Percentiles rank a stretch among this genome's conserved stretches.
These are phyloP conservation scores for Thymelicus sylvestris DNA, from an alignment of 2,888 invertebrate species.

Conservation along the genomic window DNA sequence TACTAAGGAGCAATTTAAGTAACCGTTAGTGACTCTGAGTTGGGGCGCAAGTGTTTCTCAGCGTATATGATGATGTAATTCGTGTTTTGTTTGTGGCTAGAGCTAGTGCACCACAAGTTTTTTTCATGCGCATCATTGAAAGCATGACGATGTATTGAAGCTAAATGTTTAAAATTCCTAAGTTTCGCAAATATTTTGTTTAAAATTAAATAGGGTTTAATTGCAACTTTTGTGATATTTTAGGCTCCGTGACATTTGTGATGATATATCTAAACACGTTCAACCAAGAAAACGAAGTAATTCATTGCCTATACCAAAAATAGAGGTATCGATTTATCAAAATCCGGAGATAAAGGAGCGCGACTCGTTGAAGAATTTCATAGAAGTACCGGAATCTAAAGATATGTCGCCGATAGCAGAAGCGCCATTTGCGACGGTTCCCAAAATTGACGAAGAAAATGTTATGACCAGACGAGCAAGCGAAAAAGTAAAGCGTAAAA, in stretches of 20 bases:
- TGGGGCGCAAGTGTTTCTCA: too few relatives aligned
- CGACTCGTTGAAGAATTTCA: slow-evolving; percentile 89
- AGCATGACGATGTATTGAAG: too few relatives aligned
- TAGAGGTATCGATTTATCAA: slow-evolving; percentile 94
- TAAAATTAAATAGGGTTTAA: too few relatives aligned
- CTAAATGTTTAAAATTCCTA: too few relatives aligned
- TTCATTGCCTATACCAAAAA: slow-evolving; percentile 96
- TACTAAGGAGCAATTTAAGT: too few relatives aligned
- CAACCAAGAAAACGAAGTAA: slow-evolving; percentile 95
- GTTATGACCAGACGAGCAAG: slow-evolving; percentile 87
- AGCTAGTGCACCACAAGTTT: too few relatives aligned
- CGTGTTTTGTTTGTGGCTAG: too few relatives aligned
- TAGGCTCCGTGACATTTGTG: slow-evolving; percentile 94
- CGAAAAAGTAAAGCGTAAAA: slow-evolving; percentile 92
- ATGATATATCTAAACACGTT: slow-evolving; percentile 91
- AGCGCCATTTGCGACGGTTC: slow-evolving; percentile 64
- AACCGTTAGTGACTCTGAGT: too few relatives aligned
- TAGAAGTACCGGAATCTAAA: slow-evolving; percentile 90
- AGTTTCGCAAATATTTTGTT: too few relatives aligned
- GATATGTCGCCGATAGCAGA: slow-evolving; percentile 87
- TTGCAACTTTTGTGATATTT: not conserved
- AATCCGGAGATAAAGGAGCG: slow-evolving; percentile 88
- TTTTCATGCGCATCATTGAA: too few relatives aligned
- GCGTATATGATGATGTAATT: too few relatives aligned
- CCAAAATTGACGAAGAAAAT: slow-evolving; percentile 71